Evolutionary conservation across 2,888 invertebrate genomes (phyloP).

Genomic region (Strigamia crassipes): DNA sequence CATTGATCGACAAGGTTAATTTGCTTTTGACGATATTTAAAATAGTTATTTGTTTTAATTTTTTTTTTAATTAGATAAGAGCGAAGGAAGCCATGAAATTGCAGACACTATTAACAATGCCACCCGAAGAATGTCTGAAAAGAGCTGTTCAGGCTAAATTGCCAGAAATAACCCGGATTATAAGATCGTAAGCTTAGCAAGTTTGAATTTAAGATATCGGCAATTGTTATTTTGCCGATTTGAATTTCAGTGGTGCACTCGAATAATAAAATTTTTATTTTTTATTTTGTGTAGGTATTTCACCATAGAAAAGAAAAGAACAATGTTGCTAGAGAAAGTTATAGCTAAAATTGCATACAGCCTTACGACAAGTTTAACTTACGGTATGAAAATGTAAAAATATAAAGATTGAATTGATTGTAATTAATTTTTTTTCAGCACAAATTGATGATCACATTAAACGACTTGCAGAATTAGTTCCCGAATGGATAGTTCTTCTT

Average conservation of each 20-base stretch:
- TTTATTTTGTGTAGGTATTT: background rate
- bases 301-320: background rate
- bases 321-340: background rate
- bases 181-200: background rate
- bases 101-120: background rate
- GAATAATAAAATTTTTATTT: background rate
- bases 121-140: background rate
- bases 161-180: background rate
- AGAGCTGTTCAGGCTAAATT: background rate
- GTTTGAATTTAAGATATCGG: too few species aligned
- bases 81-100: background rate
- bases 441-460: background rate
- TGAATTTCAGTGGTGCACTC: background rate
- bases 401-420: background rate
- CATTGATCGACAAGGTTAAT: background rate
- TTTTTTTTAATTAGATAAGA: background rate
- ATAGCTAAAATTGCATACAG: background rate
- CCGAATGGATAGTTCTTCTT: background rate
- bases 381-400: background rate
- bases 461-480: background rate
- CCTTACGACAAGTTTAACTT: background rate
- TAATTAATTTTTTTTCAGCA: background rate
- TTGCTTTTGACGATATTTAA: background rate
- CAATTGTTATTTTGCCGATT: background rate
- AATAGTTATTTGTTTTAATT: background rate